phyloP scores from a whole-genome alignment of 92 coral and sea anemone species.

The Parazoanthus atlanticus region DNA sequence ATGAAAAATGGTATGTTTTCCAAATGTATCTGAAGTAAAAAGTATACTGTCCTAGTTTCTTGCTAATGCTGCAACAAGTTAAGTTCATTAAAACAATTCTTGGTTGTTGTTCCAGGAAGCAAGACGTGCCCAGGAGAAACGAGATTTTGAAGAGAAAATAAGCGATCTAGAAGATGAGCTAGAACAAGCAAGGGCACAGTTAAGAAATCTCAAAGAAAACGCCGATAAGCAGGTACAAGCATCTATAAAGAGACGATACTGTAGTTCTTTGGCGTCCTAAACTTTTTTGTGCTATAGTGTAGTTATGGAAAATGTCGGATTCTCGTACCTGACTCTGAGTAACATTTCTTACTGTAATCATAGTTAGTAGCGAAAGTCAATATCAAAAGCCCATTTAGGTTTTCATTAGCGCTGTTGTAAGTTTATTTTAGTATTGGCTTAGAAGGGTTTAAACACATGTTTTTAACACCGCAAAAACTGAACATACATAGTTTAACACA shows the following conservation, averaged over 20 bases:
- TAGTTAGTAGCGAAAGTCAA: too few relatives aligned
- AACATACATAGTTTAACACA: neutral
- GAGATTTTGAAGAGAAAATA: conserved; percentile 61
- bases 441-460: too few relatives aligned
- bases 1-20: neutral
- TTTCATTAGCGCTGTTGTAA: too few relatives aligned
- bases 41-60: neutral
- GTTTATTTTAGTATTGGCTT: too few relatives aligned
- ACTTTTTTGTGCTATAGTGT: neutral
- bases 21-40: too few relatives aligned
- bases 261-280: neutral
- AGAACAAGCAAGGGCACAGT: conserved; percentile 53
- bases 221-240: conserved; percentile 51
- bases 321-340: too few relatives aligned
- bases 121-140: conserved; percentile 66
- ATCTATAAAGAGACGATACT: neutral
- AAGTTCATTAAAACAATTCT: too few relatives aligned
- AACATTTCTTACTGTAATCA: too few relatives aligned
- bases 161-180: conserved; percentile 79
- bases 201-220: conserved; percentile 43
- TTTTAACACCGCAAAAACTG: too few relatives aligned
- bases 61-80: neutral
- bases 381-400: too few relatives aligned
- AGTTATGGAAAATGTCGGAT: too few relatives aligned
- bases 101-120: conserved; percentile 56